Percentiles rank a stretch among this genome's conserved stretches.
phyloP scores from a whole-genome alignment of 1,140 invertebrate species.

The Trialeurodes vaporariorum region DNA sequence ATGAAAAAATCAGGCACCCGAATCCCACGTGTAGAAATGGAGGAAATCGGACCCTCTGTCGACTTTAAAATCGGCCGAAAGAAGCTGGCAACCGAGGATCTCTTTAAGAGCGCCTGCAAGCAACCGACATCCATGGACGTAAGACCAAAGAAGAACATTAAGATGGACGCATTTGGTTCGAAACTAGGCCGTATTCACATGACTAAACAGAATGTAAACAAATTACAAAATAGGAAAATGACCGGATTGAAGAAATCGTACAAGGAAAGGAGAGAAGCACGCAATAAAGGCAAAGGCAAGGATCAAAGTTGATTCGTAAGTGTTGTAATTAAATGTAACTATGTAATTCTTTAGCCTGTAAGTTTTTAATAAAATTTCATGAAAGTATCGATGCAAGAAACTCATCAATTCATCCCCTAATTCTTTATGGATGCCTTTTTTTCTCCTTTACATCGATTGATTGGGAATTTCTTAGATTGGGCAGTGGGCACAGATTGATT shows the following conservation, averaged over 20 bases:
- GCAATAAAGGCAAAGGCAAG: slow-evolving; percentile 24
- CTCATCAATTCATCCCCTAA: no score
- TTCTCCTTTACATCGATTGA: no score
- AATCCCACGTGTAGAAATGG: slow-evolving; percentile 79
- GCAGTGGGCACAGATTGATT: no score
- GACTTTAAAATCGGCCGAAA: slow-evolving; percentile 75
- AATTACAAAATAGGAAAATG: slow-evolving; percentile 85
- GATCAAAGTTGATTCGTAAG: no score
- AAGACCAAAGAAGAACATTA: slow-evolving; percentile 80
- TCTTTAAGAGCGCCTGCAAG: slow-evolving; percentile 77
- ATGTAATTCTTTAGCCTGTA: no score
- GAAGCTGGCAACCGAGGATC: slow-evolving; percentile 78
- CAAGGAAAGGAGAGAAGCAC: slow-evolving; percentile 49
- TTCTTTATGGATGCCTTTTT: no score
- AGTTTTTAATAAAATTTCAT: no score
- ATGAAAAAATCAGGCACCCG: slow-evolving; percentile 84
- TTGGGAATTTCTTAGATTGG: no score
- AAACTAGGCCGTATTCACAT: slow-evolving; percentile 87
- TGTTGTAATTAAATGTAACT: no score
- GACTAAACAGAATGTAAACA: slow-evolving; percentile 72
- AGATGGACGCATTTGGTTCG: slow-evolving; percentile 72
- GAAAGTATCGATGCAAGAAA: no score
- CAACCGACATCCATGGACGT: slow-evolving; percentile 73
- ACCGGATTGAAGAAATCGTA: slow-evolving; percentile 74
- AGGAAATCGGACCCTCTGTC: slow-evolving; percentile 88